phyloP scores from a whole-genome alignment of 2,113 vertebrate genomes.

The Oenanthe oenanthe region DNA sequence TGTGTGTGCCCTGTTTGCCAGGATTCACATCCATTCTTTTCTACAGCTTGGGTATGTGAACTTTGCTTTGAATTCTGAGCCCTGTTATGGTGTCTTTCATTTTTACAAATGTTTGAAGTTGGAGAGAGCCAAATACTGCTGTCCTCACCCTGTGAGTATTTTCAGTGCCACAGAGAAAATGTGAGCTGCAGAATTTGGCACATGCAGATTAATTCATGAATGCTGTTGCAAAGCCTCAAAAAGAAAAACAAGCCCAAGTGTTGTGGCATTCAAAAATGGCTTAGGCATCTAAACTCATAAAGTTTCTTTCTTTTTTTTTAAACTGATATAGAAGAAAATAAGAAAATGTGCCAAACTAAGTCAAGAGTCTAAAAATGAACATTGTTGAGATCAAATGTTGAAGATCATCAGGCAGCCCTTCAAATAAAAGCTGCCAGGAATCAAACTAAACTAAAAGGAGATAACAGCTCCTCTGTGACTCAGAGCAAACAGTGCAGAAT shows the following conservation, averaged over 20 bases:
- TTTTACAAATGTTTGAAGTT: conserved; percentile 13
- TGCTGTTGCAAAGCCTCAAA: neutral
- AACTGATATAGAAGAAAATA: neutral
- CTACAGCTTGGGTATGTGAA: neutral
- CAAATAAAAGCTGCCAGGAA: conserved; percentile 44
- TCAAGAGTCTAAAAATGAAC: conserved; percentile 24
- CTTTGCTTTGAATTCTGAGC: conserved; percentile 20
- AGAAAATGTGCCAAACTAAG: conserved; percentile 28
- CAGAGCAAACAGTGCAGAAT: conserved; percentile 33
- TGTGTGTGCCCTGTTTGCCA: neutral
- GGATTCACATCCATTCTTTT: neutral
- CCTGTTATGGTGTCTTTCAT: neutral
- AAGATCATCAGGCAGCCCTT: conserved; percentile 45
- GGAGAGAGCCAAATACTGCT: neutral
- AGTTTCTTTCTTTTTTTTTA: neutral
- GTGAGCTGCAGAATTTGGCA: neutral
- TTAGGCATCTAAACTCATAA: neutral
- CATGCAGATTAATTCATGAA: neutral
- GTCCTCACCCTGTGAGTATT: neutral
- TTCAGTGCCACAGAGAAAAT: neutral
- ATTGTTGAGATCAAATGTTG: conserved; percentile 42
- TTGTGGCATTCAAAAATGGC: neutral
- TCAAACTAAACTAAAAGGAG: conserved; percentile 45
- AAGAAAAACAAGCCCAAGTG: neutral
- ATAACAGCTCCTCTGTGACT: conserved; percentile 53